A percentile compares a stretch with the other conserved stretches of the same genome.
Evolutionary conservation across 1,140 invertebrate species (phyloP).

Genomic region (Phocides pigmalion): DNA sequence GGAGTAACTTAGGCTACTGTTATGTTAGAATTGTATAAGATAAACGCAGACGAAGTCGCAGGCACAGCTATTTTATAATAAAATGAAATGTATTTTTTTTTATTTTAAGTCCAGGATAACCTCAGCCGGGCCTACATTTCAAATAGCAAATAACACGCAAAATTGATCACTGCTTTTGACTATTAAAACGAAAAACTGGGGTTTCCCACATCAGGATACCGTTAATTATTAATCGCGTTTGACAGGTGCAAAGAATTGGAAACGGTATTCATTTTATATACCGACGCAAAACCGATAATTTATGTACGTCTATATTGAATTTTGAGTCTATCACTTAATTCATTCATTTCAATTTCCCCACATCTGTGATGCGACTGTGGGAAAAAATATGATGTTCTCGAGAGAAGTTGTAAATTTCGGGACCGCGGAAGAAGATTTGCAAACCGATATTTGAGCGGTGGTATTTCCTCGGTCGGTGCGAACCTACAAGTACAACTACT

Average conservation of each 20-base stretch:
- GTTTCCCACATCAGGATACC: conserved; percentile 56
- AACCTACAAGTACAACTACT: too few relatives aligned
- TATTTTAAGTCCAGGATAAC: too few relatives aligned
- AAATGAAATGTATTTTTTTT: too few relatives aligned
- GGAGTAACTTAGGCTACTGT: too few relatives aligned
- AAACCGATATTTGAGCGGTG: conserved; percentile 59
- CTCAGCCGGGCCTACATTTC: too few relatives aligned
- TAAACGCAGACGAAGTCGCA: too few relatives aligned
- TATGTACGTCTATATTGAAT: too few relatives aligned
- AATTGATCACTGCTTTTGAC: conserved; percentile 69
- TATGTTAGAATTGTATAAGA: too few relatives aligned
- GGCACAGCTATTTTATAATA: too few relatives aligned
- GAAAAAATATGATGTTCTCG: conserved; percentile 63
- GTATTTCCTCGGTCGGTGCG: too few relatives aligned
- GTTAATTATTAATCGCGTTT: conserved; percentile 65
- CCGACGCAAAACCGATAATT: background rate
- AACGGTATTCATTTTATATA: background rate
- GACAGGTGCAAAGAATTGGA: conserved; percentile 39
- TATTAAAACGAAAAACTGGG: conserved; percentile 63
- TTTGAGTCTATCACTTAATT: too few relatives aligned
- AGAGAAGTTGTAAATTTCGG: conserved; percentile 62
- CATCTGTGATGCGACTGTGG: conserved; percentile 38
- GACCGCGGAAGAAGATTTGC: conserved; percentile 58
- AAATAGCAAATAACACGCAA: too few relatives aligned
- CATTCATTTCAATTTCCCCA: conserved; percentile 36